Conservation (phyloP, 23 tunicate species). For the Ciona savignyi region DNA sequence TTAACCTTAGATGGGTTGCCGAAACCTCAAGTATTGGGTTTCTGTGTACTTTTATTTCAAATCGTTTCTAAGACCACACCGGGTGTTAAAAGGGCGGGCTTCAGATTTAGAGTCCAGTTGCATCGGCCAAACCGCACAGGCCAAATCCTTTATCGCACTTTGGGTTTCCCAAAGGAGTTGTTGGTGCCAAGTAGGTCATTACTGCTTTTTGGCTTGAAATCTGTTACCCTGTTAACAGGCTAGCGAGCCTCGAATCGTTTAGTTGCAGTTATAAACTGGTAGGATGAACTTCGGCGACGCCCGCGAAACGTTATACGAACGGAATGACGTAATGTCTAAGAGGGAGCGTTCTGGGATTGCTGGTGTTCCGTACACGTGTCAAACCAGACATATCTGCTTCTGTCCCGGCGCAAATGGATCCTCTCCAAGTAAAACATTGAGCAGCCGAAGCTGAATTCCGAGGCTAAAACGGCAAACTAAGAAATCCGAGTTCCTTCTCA, state of each 20-base stretch:
- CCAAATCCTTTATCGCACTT: not conserved
- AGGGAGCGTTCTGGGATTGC: slow-evolving; percentile 6
- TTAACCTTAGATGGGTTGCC: too few relatives aligned
- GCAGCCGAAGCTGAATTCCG: too few relatives aligned
- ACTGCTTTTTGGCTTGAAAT: not conserved
- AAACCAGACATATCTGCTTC: slow-evolving; percentile 14
- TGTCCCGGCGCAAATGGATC: not conserved
- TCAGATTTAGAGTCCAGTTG: not conserved
- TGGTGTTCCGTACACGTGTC: slow-evolving; percentile 6
- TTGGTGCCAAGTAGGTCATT: not conserved
- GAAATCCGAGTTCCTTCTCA: too few relatives aligned
- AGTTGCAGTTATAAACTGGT: not conserved
- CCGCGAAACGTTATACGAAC: not conserved
- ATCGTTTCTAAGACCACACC: not conserved
- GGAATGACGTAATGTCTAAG: slow-evolving; percentile 27
- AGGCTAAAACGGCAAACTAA: too few relatives aligned
- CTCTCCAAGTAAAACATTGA: not conserved
- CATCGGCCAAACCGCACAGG: not conserved
- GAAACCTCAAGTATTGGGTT: not conserved
- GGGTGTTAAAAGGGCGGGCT: not conserved
- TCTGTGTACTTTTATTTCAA: not conserved
- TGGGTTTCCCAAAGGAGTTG: not conserved
- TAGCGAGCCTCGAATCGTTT: not conserved
- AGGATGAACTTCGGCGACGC: not conserved
- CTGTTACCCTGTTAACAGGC: not conserved